Base-by-base conservation (phyloP, 2,113 vertebrate genomes). In the Sebastes schlegelii region DNA sequence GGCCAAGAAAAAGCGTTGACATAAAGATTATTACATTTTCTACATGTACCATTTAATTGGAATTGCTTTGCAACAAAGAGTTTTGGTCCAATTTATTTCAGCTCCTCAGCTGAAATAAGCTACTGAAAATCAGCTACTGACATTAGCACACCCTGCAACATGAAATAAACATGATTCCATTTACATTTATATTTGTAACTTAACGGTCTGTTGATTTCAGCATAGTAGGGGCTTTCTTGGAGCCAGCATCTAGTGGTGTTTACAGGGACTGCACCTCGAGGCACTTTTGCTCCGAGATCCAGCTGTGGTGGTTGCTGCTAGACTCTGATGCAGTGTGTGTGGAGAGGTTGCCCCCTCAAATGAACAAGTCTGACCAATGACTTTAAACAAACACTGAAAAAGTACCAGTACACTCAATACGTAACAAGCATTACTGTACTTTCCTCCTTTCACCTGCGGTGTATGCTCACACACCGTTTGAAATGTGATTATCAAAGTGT, bases 401-500 rank as follows among this genome's bases (percentile, higher is more conserved):
- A 21, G 14, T 12, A 13, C 45, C 8, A 51, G 8, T 19, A 14
- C 23, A 72, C 5, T 61, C 12, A 26, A 14, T 5, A 51, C 62
- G 40, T 43, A 70, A 55, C 43, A 71, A 40, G 21, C 6, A 21
- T 61, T 55, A 21, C 23, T 60, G 63, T 70, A 48, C 23, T 52
- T 62, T 40, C n/a, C 54, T 42, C 4, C 21, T 70, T 54, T 77
- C 68, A 69, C 62, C 58, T 71, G 48, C n/a, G 45, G 45, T 68
- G 57, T 66, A 70, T 48, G 61, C 43, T 71, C 65, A 46, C 42
- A 52, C n/a, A 46, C 58, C 71, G 68, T 79, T 62, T 74, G n/a
- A 87, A 71, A 69, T 58, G 54, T 64, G 70, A 82, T 65, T 76
- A 65, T 89, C n/a, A 51, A 58, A 88, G 73, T 74, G 82, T 81